phyloP scores from a whole-genome alignment of 2,797 vertebrate species.

The Lophotriccus pileatus region DNA sequence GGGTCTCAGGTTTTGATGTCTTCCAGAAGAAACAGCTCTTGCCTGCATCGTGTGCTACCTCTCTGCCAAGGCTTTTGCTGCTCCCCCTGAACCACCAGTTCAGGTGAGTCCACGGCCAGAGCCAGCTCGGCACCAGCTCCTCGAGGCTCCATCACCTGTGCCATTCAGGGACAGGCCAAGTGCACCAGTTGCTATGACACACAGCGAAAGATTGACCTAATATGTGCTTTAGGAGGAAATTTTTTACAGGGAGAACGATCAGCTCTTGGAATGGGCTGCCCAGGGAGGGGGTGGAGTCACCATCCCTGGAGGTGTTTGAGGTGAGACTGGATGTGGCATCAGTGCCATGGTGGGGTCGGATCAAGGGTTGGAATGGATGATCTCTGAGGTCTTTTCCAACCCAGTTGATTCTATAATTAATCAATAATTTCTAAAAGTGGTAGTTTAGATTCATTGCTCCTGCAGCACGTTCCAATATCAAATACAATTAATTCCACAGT shows the following conservation, averaged over 20 bases:
- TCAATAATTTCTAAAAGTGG: neutral
- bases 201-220: neutral
- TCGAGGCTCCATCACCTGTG: neutral
- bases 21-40: neutral
- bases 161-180: neutral
- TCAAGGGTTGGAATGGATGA: too few relatives aligned
- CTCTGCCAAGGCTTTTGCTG: neutral
- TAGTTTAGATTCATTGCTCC: neutral
- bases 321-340: too few relatives aligned
- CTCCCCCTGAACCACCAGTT: fast-evolving
- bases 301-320: too few relatives aligned
- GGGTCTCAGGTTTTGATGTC: neutral
- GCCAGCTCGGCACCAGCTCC: neutral
- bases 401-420: neutral
- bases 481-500: neutral
- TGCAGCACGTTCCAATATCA: neutral
- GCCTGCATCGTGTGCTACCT: fast-evolving
- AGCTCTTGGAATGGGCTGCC: too few relatives aligned
- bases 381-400: too few relatives aligned
- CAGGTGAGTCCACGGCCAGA: fast-evolving
- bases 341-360: too few relatives aligned
- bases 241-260: too few relatives aligned
- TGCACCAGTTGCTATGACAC: neutral
- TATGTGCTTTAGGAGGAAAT: too few relatives aligned
- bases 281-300: too few relatives aligned